Evolutionary conservation across 2,113 vertebrate genomes (phyloP), one percentile per base, ranked within the genome.

Genomic region (Hassar affinis): DNA sequence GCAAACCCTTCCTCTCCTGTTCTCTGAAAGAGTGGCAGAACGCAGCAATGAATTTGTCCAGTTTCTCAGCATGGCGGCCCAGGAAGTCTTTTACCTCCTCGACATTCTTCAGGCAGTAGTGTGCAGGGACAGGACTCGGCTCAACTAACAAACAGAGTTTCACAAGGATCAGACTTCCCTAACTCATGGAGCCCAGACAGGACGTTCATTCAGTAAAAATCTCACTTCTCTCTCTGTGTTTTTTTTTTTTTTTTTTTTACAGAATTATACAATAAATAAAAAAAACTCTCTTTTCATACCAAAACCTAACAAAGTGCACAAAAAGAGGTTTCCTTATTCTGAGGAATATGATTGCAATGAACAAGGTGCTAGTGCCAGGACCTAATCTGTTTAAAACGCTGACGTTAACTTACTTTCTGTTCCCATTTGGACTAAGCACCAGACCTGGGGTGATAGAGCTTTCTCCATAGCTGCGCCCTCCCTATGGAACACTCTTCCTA

Each of bases 31-130:
- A 88, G 83, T 94, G 94, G 20, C 94, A 91, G 94, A 98, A 98
- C 79, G 92, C 90, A 1, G 91, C 87, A 82, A 99, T 92, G 83
- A 93, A 92, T 88, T 94, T 95, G 92, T 99, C 97, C 90, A 99
- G 94, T 89, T 94, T 96, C 87, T 95, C 96, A 0, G 92, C 87
- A 33, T 98, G 96, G 81, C 93, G 95, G 85, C 98, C 97, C 92
- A 99, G 89, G 88, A 98, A 97, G 80, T 96, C 95, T 89, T 92
- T 91, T 80, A 95, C 97, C 10, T 98, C 97, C 83, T 97, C 96
- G 11, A 96, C 91, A 85, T 92, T 98, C 92, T 94, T 97, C 90
- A 99, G 93, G 76, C 92, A 93, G 92, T 94, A 96, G 0, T 92
- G 89, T 33, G 93, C 91, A 1, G 90, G 92, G 0, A 91, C 85